Base-by-base conservation (phyloP, 2,113 vertebrate species). In the Alexandromys fortis region DNA sequence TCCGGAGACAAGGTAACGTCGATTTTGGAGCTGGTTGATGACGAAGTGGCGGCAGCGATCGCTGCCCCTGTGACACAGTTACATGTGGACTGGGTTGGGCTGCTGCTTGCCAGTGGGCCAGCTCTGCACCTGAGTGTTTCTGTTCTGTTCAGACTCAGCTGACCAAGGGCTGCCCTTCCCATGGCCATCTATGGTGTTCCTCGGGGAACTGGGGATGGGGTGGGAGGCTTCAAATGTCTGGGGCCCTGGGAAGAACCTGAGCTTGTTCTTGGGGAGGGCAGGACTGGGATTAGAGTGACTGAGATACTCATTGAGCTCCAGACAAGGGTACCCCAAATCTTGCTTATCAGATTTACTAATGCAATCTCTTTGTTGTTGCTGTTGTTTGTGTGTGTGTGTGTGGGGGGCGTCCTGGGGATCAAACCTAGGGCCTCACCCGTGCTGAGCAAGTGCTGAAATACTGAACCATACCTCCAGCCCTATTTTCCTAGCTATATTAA, bases 21-120 rank as follows among this genome's bases (percentile, higher is more conserved):
- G 98, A 0, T 98, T 97, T 83, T 92, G 98, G 42, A 97, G 98
- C 95, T 99, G 98, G 94, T 97, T 99, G 93, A 99, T 99, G 92
- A 99, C 98, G 94, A 99, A 99, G 95, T 99, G 99, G 16, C 99
- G 98, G 95, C 99, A 99, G 8, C 99, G 98, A 86, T 99, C 98
- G 1, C 94, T 98, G 24, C 99, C 99, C 97, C 99, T 99, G 97
- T 47, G 98, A 97, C 52, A 90, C 26, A 90, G 90, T 68, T 5
- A 5, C 12, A 1, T 1, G 47, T 38, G 47, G 58, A 30, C 47
- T 67, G 72, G 65, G 28, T 42, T 67, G 72, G n/a, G n/a, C 33
- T 38, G 35, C 86, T 33, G 33, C 38, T n/a, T 85, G 11, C 21
- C 8, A 7, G 65, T 7, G 45, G n/a, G 26, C 47, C 55, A 67